phyloP scores from a whole-genome alignment of 92 coral and sea anemone species.

The Desmophyllum pertusum region DNA sequence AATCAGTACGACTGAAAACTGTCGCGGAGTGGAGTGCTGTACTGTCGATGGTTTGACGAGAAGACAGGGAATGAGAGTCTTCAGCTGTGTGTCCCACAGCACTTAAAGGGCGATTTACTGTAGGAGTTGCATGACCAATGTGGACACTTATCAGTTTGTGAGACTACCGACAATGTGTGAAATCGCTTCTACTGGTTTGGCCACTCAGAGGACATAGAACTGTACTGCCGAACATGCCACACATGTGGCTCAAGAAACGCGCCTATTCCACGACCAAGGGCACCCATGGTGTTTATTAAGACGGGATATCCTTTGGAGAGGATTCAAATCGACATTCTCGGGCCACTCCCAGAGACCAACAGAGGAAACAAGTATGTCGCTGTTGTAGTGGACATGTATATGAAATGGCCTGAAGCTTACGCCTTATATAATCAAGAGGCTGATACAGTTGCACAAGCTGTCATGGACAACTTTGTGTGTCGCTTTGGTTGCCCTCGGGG shows the following conservation, averaged over 20 bases:
- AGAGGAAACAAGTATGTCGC: constrained; percentile 41
- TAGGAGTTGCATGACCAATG: not conserved
- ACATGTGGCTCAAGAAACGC: constrained; percentile 23
- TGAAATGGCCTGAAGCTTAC: constrained; percentile 49
- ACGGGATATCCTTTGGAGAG: constrained; percentile 51
- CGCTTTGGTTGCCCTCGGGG: constrained; percentile 52
- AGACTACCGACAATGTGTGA: not conserved
- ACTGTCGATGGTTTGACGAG: constrained; percentile 40
- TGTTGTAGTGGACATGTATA: constrained; percentile 43
- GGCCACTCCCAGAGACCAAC: constrained; percentile 55
- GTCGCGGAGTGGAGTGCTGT: constrained; percentile 34
- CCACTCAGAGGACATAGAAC: constrained; percentile 37
- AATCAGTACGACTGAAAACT: too few relatives aligned
- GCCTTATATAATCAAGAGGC: constrained; percentile 47
- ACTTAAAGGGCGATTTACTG: too few relatives aligned
- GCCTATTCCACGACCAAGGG: constrained; percentile 20
- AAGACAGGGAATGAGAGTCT: constrained; percentile 21
- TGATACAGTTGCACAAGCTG: constrained; percentile 27
- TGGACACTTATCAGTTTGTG: too few relatives aligned
- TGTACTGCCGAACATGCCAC: constrained; percentile 37
- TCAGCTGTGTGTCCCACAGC: constrained; percentile 38
- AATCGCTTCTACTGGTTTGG: constrained; percentile 52
- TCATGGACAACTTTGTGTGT: constrained; percentile 51
- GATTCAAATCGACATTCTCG: constrained; percentile 47
- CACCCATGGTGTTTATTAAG: constrained; percentile 33